Conservation (phyloP, 1,140 invertebrate genomes). For the Diorhabda sublineata region DNA sequence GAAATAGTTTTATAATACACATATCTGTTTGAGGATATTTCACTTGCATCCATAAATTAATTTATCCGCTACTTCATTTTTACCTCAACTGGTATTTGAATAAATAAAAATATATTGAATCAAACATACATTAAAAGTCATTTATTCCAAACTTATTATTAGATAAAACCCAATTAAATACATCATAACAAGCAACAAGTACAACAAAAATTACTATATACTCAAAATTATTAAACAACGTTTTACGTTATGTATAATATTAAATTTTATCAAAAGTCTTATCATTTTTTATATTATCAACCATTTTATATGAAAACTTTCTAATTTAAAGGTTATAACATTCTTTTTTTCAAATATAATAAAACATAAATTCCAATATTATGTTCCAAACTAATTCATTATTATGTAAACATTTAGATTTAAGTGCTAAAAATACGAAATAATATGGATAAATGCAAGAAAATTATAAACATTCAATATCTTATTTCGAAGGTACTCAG, state of each 20-base stretch:
- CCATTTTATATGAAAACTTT: not conserved
- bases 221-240: slow-evolving; percentile 1
- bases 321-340: not conserved
- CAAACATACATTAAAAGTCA: no score
- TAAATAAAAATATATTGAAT: no score
- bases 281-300: slow-evolving; percentile 1
- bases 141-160: not conserved
- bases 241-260: not conserved
- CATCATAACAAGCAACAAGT: slow-evolving; percentile 1
- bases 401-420: not conserved
- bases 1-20: no score
- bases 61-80: no score
- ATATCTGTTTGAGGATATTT: no score
- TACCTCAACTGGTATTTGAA: no score
- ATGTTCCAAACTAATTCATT: not conserved
- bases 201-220: slow-evolving; percentile 1
- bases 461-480: no score
- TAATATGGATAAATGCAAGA: no score
- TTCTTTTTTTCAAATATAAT: no score
- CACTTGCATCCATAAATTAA: no score
- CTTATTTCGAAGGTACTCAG: no score
- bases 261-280: slow-evolving; percentile 3
- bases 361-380: no score
- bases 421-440: not conserved
- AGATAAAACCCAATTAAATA: not conserved